Evolutionary conservation across 1,140 invertebrate genomes (phyloP).

Genomic region (Saccostrea echinata): DNA sequence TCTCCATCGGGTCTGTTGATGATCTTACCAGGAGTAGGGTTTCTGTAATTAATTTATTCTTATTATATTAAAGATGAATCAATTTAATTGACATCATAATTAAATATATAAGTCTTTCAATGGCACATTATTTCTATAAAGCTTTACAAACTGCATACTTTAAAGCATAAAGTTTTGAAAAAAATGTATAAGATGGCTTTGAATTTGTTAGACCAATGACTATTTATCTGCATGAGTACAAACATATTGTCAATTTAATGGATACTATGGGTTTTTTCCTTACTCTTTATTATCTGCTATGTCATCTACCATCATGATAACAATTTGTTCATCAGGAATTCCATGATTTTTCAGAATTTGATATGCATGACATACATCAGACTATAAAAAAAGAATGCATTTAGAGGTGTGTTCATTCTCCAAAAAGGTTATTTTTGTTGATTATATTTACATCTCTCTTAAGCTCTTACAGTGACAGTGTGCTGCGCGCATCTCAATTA

Average conservation of each 20-base stretch:
- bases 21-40: slow-evolving; percentile 83
- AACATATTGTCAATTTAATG: not conserved
- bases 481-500: no score
- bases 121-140: no score
- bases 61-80: no score
- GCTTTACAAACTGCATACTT: no score
- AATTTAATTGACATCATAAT: no score
- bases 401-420: no score
- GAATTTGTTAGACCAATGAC: not conserved
- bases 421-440: no score
- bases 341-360: slow-evolving; percentile 83
- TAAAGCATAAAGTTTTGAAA: no score
- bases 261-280: slow-evolving; percentile 43
- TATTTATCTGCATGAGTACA: not conserved
- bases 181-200: no score
- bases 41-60: slow-evolving; percentile 75
- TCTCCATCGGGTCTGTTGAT: slow-evolving; percentile 84
- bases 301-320: slow-evolving; percentile 85
- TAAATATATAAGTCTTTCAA: no score
- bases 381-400: slow-evolving; percentile 75
- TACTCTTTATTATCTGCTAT: slow-evolving; percentile 82
- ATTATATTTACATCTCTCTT: no score
- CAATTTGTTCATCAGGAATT: slow-evolving; percentile 83
- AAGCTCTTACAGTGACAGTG: no score
- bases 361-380: slow-evolving; percentile 84